Conservation (phyloP, 1,140 invertebrate genomes). For the Metopolophium dirhodum region DNA sequence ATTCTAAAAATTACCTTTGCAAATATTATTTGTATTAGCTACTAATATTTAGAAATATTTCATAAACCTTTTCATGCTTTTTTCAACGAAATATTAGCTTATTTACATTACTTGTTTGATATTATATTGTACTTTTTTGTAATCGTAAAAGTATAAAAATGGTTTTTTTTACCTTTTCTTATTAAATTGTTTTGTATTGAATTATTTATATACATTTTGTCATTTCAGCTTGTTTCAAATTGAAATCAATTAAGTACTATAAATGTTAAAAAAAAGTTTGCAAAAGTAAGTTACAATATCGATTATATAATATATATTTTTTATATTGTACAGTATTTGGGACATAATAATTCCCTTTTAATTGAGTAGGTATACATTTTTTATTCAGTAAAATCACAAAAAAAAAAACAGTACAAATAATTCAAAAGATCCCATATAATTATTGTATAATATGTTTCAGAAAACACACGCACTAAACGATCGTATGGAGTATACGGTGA, state of each 20-base stretch:
- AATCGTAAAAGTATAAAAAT: neutral
- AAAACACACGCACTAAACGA: neutral
- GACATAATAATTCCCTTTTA: neutral
- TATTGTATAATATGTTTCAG: neutral
- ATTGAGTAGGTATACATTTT: neutral
- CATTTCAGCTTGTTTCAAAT: neutral
- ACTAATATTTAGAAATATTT: too few species aligned
- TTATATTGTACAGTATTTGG: neutral
- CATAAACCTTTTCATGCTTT: neutral
- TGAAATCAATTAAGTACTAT: neutral
- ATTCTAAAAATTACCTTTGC: neutral
- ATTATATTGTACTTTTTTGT: neutral
- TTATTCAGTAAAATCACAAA: neutral
- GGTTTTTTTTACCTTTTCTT: neutral
- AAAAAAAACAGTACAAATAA: neutral
- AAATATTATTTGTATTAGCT: neutral
- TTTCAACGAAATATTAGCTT: too few species aligned
- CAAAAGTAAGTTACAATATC: too few species aligned
- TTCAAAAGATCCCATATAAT: neutral
- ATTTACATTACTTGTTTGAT: neutral
- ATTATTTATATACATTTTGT: neutral
- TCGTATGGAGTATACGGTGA: neutral
- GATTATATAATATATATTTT: neutral
- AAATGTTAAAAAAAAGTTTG: neutral
- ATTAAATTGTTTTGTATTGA: neutral